phyloP scores from a whole-genome alignment of 2,888 invertebrate genomes.

The Pachydiplax longipennis region DNA sequence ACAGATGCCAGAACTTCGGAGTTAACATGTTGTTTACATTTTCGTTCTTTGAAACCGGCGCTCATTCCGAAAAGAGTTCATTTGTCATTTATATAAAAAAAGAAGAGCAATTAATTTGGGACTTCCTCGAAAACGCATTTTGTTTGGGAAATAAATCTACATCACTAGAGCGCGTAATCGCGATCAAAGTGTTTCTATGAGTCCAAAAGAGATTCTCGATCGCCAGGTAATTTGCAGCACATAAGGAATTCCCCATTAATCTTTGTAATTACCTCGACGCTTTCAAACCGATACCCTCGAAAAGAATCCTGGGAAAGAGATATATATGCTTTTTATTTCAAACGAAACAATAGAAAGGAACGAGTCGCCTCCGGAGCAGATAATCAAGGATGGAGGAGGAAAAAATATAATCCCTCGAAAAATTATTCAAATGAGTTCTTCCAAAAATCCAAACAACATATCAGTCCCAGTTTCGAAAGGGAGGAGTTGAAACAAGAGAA shows the following conservation, averaged over 20 bases:
- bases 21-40: too few species aligned
- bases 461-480: conserved; percentile 5
- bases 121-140: neutral
- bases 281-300: neutral
- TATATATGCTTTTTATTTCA: neutral
- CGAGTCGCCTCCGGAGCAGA: neutral
- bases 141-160: neutral
- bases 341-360: neutral
- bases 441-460: conserved; percentile 38
- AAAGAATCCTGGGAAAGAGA: neutral
- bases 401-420: conserved; percentile 6
- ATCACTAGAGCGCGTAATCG: neutral
- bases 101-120: too few species aligned
- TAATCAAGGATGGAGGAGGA: conserved; percentile 11
- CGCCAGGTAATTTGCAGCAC: neutral
- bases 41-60: too few species aligned
- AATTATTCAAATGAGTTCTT: conserved; percentile 30
- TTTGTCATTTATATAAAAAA: too few species aligned
- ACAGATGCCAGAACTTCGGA: too few species aligned
- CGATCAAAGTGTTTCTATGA: neutral
- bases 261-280: neutral
- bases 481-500: neutral
- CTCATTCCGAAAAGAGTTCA: too few species aligned
- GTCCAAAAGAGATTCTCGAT: neutral
- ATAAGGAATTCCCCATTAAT: neutral